These are phyloP conservation scores for Potamilus streckersoni DNA, from an alignment of 1,140 invertebrate genomes.

Conservation along the genomic window DNA sequence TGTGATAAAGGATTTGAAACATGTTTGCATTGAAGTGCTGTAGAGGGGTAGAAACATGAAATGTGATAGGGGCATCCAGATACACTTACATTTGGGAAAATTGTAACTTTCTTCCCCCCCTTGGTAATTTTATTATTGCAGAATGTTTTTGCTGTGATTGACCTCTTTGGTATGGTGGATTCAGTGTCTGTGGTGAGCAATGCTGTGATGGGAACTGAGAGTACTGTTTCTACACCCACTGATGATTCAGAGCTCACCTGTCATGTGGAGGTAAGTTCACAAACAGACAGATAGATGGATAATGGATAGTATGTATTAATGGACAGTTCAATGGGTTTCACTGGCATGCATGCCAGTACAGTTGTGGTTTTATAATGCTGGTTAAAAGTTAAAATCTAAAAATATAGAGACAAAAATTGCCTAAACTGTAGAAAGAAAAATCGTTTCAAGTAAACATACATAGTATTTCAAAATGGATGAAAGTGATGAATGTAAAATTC, in stretches of 20 bases:
- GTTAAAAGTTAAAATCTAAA: too few species aligned
- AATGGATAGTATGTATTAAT: neutral
- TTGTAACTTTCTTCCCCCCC: neutral
- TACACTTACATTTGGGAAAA: neutral
- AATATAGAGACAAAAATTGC: too few species aligned
- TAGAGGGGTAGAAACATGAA: neutral
- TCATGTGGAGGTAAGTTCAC: slow-evolving; percentile 20
- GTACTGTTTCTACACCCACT: slow-evolving; percentile 36
- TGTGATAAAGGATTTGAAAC: too few species aligned
- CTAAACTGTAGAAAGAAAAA: neutral
- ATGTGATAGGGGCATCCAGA: neutral
- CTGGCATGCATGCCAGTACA: neutral
- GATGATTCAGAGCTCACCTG: slow-evolving; percentile 32
- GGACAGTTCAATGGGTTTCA: neutral
- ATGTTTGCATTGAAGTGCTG: too few species aligned
- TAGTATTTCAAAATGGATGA: neutral
- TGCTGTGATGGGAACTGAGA: slow-evolving; percentile 39
- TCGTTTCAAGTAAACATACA: neutral
- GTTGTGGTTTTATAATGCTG: neutral
- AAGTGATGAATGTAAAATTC: too few species aligned
- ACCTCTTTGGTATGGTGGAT: slow-evolving; percentile 79
- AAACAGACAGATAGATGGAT: neutral
- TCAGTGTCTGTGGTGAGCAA: slow-evolving; percentile 75
- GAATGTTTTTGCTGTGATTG: slow-evolving; percentile 81
- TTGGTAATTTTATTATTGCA: slow-evolving; percentile 54